phyloP scores from a whole-genome alignment of 2,113 vertebrate species.

The Ciconia stormi region DNA sequence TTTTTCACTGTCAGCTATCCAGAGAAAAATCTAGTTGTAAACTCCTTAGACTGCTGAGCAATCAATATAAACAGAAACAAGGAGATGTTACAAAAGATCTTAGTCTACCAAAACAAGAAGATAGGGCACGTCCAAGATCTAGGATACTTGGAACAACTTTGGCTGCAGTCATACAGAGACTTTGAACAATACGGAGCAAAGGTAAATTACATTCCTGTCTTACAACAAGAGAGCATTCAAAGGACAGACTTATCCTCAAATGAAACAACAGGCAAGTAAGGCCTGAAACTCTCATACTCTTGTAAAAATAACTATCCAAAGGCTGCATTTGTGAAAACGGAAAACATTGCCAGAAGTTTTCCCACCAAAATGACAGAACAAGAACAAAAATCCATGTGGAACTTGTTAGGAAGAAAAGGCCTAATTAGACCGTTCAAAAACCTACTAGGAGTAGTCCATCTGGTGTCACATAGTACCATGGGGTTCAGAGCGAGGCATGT shows the following conservation, averaged over 20 bases:
- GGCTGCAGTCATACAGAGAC: neutral
- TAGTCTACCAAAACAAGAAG: neutral
- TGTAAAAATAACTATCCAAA: neutral
- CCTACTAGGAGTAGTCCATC: neutral
- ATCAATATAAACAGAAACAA: neutral
- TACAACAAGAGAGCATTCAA: neutral
- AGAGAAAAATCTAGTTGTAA: slow-evolving; percentile 16
- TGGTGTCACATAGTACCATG: neutral
- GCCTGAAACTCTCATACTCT: neutral
- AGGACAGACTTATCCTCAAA: neutral
- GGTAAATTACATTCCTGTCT: neutral
- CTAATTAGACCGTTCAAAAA: neutral
- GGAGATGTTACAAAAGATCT: neutral
- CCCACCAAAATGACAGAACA: neutral
- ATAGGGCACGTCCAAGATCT: neutral
- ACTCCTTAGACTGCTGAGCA: neutral
- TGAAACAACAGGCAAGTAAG: neutral
- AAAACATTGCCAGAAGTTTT: neutral
- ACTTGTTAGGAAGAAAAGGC: neutral
- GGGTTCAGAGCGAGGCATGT: neutral
- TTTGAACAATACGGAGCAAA: neutral
- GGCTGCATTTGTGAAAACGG: neutral
- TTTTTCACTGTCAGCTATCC: slow-evolving; percentile 39
- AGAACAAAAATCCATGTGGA: neutral
- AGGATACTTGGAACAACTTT: neutral